Base-by-base conservation (phyloP, 2,797 vertebrate genomes). In the Pangasius macronema region DNA sequence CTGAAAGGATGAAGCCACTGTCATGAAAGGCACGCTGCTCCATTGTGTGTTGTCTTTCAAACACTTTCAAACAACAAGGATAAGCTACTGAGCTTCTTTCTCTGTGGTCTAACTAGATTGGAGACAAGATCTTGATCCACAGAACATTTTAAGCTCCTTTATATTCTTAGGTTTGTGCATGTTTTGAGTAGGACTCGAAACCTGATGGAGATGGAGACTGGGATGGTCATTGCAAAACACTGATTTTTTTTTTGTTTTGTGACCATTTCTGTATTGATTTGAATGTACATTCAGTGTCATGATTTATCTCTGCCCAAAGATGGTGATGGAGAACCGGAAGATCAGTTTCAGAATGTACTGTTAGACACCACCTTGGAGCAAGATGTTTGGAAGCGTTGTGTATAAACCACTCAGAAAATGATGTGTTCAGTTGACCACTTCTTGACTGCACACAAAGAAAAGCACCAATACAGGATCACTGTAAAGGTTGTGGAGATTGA, bases 1-100 rank as follows among this genome's bases (percentile, higher is more conserved):
- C 22, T 85, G 76, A 89, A 84, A 90, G 80, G 42, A 82, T 59
- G 77, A 53, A 39, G 30, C 77, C 36, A 53, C 30, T 24, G 53
- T 36, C 76, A 57, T 79, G 51, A 79, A 79, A 57, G 20, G 22
- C 55, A 42, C 3, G 11, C 55, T 81, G 53, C 9, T 81, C 55
- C 22, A 81, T 27, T 81, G 77, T 81, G 36, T 42, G 1, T 18
- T 36, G 22, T 57, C 30, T 33, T 57, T 57, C 9, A 24, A 57
- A 79, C 51, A 55, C 76, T 5, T 77, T 33, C 49, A 10, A 22
- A 22, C n/a, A 22, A 20, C 51, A 24, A 79, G 76, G 76, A 57
- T 36, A 53, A 75, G 42, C 39, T 46, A 27, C 27, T 76, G 51
- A 33, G 51, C 27, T 51, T 53, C 46, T 30, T 76, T 76, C 73